Evolutionary conservation across 2,888 invertebrate species (phyloP).

Genomic region (Coremacera marginata): DNA sequence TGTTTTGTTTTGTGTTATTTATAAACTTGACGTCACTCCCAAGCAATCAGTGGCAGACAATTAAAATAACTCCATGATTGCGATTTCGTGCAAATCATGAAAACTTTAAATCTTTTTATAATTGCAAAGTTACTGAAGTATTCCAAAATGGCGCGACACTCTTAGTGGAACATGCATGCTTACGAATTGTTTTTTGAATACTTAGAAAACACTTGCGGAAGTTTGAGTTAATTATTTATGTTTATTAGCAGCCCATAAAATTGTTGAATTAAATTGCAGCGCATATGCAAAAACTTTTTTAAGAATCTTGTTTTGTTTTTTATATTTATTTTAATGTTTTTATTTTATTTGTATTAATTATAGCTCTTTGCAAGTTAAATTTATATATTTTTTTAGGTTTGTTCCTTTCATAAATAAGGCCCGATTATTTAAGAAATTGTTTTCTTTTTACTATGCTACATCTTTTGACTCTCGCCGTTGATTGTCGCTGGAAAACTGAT

Average conservation of each 20-base stretch:
- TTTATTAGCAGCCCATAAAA: not conserved
- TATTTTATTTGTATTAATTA: not conserved
- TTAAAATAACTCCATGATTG: slow-evolving; percentile 6
- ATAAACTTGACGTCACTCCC: not conserved
- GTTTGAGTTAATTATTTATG: too few relatives aligned
- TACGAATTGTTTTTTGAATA: not conserved
- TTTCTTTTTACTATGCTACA: slow-evolving; percentile 15
- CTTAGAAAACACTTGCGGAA: not conserved
- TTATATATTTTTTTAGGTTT: not conserved
- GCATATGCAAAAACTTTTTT: not conserved
- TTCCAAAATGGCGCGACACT: not conserved
- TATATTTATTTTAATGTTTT: slow-evolving; percentile 2
- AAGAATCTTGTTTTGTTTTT: not conserved
- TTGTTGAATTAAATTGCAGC: not conserved
- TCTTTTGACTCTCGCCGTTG: slow-evolving; percentile 52
- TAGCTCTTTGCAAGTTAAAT: too few relatives aligned
- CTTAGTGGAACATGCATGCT: not conserved
- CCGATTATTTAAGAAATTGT: not conserved
- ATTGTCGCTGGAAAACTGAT: slow-evolving; percentile 60
- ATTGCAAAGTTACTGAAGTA: not conserved
- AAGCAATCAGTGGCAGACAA: not conserved
- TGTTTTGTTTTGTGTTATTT: not conserved
- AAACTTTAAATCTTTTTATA: not conserved
- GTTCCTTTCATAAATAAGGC: not conserved
- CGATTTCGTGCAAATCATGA: not conserved